Evolutionary conservation across 2,888 invertebrate species (phyloP).

Genomic region (Suillia variegata): DNA sequence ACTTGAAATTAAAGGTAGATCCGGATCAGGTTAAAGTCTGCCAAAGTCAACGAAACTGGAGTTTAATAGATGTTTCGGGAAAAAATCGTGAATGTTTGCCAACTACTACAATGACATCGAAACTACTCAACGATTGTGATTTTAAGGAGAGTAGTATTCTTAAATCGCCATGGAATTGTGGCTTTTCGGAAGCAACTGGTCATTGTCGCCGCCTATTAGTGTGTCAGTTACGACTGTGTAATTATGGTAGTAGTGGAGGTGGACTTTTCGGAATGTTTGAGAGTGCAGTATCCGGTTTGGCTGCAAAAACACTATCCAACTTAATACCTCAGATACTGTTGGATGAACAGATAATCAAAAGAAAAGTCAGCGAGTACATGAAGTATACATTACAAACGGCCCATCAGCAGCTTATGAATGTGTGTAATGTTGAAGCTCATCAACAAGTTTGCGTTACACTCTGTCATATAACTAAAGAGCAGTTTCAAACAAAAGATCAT

Average conservation of each 20-base stretch:
- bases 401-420: slow-evolving; percentile 77
- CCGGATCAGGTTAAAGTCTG: slow-evolving; percentile 81
- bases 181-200: slow-evolving; percentile 85
- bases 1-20: slow-evolving; percentile 80
- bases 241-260: slow-evolving; percentile 76
- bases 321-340: slow-evolving; percentile 78
- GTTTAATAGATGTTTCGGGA: slow-evolving; percentile 83
- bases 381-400: slow-evolving; percentile 83
- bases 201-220: slow-evolving; percentile 75
- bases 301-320: slow-evolving; percentile 73
- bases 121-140: no score
- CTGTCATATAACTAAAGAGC: slow-evolving; percentile 73
- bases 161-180: slow-evolving; percentile 78
- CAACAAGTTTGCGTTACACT: slow-evolving; percentile 72
- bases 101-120: slow-evolving; percentile 58
- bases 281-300: slow-evolving; percentile 73
- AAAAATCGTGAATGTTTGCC: slow-evolving; percentile 74
- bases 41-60: slow-evolving; percentile 78
- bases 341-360: slow-evolving; percentile 81
- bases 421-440: slow-evolving; percentile 65
- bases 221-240: slow-evolving; percentile 76
- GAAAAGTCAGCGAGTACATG: slow-evolving; percentile 78
- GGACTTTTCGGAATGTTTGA: slow-evolving; percentile 85
- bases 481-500: slow-evolving; percentile 66
- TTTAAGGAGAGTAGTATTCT: slow-evolving; percentile 66